Evolutionary conservation across 2,888 invertebrate genomes (phyloP), one percentile per base, ranked within the genome.

Genomic region (Mantis religiosa): DNA sequence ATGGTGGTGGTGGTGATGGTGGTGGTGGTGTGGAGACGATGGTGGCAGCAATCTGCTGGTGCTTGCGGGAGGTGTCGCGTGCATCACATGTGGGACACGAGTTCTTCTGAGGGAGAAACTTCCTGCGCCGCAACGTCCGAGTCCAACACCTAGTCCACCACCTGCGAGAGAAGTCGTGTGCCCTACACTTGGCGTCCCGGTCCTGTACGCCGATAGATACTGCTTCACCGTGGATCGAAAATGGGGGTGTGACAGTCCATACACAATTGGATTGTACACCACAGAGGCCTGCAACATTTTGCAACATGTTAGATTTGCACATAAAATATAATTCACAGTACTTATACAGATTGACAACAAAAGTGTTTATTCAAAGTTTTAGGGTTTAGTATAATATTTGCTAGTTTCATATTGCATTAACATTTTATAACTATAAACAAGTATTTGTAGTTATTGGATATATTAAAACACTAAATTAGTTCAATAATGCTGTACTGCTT

Each of bases 201-300:
- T 85, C 83, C 47, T 87, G 88, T 91, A 91, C 14, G 91, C 90
- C 2, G 91, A 91, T 87, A 92, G 86, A 90, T 91, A 92, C 89
- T 91, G 91, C 87, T 91, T 90, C 87, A 92, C 89, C 14, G 92
- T 92, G 0, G 92, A 90, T 28, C 94, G 92, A 91, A 93, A 93
- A 89, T 92, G 92, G 0, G 93, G 93, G 90, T 93, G 93, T 4
- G 93, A 92, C 88, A 93, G 91, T 3, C 93, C 93, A 91, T 94
- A 94, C 14, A 94, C 92, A 84, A 94, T 92, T 0, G 94, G 94
- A 90, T 94, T 94, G 90, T 93, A 92, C 28, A 93, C 92, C 4
- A 94, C 93, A 2, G 93, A 93, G 1, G 93, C 91, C 92, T 92
- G 90, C 7, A 90, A 87, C 25, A 28, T 25, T 30, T 41, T 82